phyloP scores from a whole-genome alignment of 30 jellyfish, hydroid and myxozoan species.

The Cassiopea xamachana region DNA sequence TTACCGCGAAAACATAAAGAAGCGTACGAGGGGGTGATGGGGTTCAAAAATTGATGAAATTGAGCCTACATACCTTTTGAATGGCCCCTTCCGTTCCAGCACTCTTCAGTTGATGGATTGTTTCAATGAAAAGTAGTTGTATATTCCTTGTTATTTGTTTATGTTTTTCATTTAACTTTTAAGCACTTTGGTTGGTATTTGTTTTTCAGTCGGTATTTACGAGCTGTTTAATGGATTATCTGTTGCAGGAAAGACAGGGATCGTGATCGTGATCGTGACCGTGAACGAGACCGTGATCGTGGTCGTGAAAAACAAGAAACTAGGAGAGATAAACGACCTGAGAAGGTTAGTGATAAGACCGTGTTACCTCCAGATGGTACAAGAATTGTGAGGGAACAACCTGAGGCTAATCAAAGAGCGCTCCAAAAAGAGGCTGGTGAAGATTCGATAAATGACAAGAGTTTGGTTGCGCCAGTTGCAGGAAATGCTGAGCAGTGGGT shows the following conservation, averaged over 20 bases:
- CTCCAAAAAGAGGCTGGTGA: slow-evolving; percentile 16
- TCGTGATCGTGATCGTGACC: slow-evolving; percentile 38
- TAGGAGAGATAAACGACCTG: slow-evolving; percentile 51
- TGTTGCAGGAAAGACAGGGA: slow-evolving; percentile 13
- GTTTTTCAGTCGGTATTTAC: too few species aligned
- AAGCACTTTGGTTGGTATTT: too few species aligned
- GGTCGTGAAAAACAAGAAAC: slow-evolving; percentile 53
- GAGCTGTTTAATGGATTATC: not conserved
- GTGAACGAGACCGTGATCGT: slow-evolving; percentile 76
- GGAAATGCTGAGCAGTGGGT: slow-evolving; percentile 89
- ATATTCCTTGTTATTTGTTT: too few species aligned
- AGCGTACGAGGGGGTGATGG: too few species aligned
- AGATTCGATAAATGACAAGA: not conserved
- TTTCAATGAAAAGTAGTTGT: too few species aligned
- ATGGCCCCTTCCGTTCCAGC: too few species aligned
- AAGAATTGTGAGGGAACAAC: not conserved
- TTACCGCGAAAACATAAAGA: too few species aligned
- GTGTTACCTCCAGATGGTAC: not conserved
- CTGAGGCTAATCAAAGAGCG: slow-evolving; percentile 28
- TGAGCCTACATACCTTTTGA: too few species aligned
- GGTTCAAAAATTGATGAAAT: too few species aligned
- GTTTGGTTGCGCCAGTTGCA: not conserved
- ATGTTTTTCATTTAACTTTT: too few species aligned
- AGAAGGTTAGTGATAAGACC: slow-evolving; percentile 11
- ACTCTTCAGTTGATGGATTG: too few species aligned